Conservation (phyloP, 2,113 vertebrate species). For the Dendrocopos noguchii region DNA sequence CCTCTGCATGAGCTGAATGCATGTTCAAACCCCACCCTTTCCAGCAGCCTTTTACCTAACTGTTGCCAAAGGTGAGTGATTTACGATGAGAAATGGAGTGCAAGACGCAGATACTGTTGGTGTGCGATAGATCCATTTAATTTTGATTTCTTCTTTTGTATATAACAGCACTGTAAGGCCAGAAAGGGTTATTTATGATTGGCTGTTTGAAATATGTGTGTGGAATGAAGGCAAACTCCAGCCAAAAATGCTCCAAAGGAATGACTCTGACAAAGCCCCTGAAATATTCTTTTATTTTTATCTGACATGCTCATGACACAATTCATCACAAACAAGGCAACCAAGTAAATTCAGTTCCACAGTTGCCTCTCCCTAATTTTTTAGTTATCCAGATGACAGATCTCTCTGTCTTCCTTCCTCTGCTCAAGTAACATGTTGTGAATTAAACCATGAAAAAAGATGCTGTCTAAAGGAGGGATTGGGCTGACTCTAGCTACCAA, state of each 20-base stretch:
- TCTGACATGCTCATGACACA: neutral
- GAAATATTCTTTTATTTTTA: constrained; percentile 29
- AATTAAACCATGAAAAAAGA: constrained; percentile 1
- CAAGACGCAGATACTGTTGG: neutral
- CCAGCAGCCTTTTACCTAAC: neutral
- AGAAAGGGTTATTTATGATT: neutral
- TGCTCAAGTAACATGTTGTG: neutral
- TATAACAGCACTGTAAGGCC: neutral
- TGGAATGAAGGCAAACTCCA: neutral
- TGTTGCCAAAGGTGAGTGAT: neutral
- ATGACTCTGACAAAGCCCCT: neutral
- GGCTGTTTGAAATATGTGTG: neutral
- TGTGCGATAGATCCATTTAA: neutral
- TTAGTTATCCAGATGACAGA: constrained; percentile 16
- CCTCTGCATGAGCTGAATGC: neutral
- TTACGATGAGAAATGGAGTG: neutral
- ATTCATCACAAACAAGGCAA: constrained; percentile 21
- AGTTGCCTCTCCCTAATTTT: neutral
- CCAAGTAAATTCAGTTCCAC: neutral
- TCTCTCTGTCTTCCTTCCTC: neutral
- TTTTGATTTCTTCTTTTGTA: neutral
- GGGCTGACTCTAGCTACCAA: neutral
- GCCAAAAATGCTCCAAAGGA: neutral
- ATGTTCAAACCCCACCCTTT: neutral
- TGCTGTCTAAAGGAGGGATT: neutral